A percentile compares a stretch with the other conserved stretches of the same genome.
Conservation (phyloP, 2,113 vertebrate genomes). For the Plectropomus leopardus region DNA sequence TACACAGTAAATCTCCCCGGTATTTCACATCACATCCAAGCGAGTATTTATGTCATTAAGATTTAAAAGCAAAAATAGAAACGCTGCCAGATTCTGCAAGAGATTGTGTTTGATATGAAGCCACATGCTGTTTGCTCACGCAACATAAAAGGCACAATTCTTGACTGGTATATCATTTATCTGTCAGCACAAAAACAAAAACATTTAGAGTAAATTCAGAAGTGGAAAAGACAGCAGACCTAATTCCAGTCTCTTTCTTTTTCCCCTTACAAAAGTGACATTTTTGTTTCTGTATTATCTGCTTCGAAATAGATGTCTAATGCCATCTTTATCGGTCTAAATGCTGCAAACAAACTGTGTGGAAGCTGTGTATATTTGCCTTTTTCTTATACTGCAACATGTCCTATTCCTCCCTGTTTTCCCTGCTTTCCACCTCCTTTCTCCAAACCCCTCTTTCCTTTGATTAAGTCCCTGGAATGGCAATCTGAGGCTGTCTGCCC, state of each 20-base stretch:
- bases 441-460: constrained; percentile 30
- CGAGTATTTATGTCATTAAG: constrained; percentile 22
- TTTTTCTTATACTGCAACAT: background rate
- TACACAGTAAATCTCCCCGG: constrained; percentile 20
- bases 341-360: background rate
- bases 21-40: constrained; percentile 4
- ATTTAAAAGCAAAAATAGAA: background rate
- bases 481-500: constrained; percentile 81
- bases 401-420: constrained; percentile 20
- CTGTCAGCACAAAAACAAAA: background rate
- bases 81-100: constrained; percentile 1
- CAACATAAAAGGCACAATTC: background rate
- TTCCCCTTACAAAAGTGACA: background rate
- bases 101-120: constrained; percentile 10
- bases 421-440: constrained; percentile 17
- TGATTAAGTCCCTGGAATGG: constrained; percentile 75
- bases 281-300: too few species aligned
- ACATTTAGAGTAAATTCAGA: background rate
- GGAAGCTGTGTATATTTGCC: background rate
- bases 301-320: too few species aligned
- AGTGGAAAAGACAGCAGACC: background rate
- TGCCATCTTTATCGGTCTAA: background rate
- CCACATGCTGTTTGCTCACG: constrained; percentile 10
- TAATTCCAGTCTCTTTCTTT: background rate
- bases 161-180: background rate